Percentiles rank a stretch among this genome's conserved stretches.
These are phyloP conservation scores for Noctilio leporinus DNA, from an alignment of 2,113 vertebrate genomes.

Conservation along the genomic window DNA sequence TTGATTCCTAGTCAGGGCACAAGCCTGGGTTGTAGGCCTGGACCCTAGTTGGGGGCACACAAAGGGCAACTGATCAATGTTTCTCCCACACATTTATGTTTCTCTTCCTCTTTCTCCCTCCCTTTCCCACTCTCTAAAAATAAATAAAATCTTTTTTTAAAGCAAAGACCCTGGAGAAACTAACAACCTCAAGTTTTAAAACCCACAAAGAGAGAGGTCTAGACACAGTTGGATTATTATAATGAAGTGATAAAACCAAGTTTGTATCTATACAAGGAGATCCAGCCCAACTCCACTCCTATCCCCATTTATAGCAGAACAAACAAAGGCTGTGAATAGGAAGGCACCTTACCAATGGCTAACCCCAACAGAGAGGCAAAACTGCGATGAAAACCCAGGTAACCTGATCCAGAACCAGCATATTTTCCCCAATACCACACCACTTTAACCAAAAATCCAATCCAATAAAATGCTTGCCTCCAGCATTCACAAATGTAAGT, in stretches of 20 bases:
- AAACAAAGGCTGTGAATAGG: background rate
- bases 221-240: background rate
- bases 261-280: background rate
- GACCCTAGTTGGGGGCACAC: no score
- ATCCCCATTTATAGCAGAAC: background rate
- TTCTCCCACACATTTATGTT: no score
- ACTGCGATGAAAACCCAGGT: background rate
- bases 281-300: background rate
- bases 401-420: no score
- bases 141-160: no score
- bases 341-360: background rate
- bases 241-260: background rate
- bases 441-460: fast-evolving
- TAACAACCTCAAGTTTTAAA: background rate
- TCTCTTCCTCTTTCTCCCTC: no score
- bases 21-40: no score
- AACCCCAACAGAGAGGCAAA: background rate
- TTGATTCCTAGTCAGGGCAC: no score
- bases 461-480: background rate
- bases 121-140: no score
- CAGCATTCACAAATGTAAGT: fast-evolving
- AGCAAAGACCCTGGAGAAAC: background rate
- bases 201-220: background rate
- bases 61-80: no score
- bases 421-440: background rate